A percentile compares a stretch with the other conserved stretches of the same genome.
These are phyloP conservation scores for Oligia latruncula DNA, from an alignment of 2,888 invertebrate genomes.

Conservation along the genomic window DNA sequence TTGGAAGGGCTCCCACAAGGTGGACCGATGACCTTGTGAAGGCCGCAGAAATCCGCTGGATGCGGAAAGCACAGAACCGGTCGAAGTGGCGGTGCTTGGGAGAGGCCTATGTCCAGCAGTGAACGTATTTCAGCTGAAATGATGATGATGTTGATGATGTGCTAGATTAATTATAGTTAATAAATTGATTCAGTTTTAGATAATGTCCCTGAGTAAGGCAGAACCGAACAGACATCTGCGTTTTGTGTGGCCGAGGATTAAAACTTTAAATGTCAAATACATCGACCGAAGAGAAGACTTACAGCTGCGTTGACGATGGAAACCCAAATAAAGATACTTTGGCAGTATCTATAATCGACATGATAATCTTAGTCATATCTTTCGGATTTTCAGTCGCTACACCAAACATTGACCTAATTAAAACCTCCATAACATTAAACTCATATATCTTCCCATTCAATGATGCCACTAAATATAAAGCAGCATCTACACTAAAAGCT, in stretches of 20 bases:
- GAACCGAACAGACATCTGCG: neutral
- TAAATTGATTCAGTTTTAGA: neutral
- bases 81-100: neutral
- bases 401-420: slow-evolving; percentile 80
- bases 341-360: slow-evolving; percentile 76
- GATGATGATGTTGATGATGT: neutral
- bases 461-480: slow-evolving; percentile 80
- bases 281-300: neutral
- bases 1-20: neutral
- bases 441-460: slow-evolving; percentile 82
- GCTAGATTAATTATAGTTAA: neutral
- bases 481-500: slow-evolving; percentile 81
- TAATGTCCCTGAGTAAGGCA: neutral
- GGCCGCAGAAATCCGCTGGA: neutral
- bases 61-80: neutral
- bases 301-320: neutral
- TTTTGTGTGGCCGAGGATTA: neutral
- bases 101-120: no score
- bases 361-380: slow-evolving; percentile 76
- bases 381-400: slow-evolving; percentile 66
- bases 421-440: slow-evolving; percentile 81
- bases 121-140: no score
- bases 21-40: neutral
- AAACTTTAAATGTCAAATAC: neutral
- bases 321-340: slow-evolving; percentile 71